These are phyloP conservation scores for Stenichneumon culpator DNA, from an alignment of 2,888 invertebrate species.

Conservation along the genomic window DNA sequence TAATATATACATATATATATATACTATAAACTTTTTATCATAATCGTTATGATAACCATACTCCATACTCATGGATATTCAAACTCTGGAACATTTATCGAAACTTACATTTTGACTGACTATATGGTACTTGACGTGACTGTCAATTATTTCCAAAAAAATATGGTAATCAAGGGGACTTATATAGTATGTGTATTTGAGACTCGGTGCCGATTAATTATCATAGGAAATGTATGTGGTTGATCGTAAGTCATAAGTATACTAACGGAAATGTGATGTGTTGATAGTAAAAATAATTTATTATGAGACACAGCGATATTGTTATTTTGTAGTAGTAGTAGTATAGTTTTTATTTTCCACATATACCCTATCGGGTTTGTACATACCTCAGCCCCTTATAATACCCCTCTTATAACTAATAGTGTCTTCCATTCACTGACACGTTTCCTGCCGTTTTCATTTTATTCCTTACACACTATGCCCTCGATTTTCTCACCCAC, in stretches of 20 bases:
- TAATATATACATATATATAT: conserved; percentile 32
- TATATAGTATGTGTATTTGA: conserved; percentile 6
- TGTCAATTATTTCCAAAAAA: conserved; percentile 56
- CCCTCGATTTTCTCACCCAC: too few relatives aligned
- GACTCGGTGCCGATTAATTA: conserved; percentile 19
- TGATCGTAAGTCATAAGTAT: conserved; percentile 46
- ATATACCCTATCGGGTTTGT: too few relatives aligned
- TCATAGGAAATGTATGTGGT: conserved; percentile 38
- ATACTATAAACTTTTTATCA: conserved; percentile 17
- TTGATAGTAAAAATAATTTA: conserved; percentile 62
- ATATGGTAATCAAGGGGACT: not conserved
- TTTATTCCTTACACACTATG: too few relatives aligned
- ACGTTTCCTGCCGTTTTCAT: too few relatives aligned
- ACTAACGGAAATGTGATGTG: conserved; percentile 63
- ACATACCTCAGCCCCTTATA: too few relatives aligned
- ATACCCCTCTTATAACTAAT: too few relatives aligned
- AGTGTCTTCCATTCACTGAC: too few relatives aligned
- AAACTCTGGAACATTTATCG: conserved; percentile 31
- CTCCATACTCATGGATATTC: conserved; percentile 29
- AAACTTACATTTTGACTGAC: conserved; percentile 44
- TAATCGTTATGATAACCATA: conserved; percentile 27
- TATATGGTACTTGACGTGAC: conserved; percentile 47
- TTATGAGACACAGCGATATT: conserved; percentile 38
- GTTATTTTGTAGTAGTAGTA: conserved; percentile 19
- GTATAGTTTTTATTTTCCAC: too few relatives aligned